phyloP scores from a whole-genome alignment of 2,113 vertebrate genomes.

The Miniopterus natalensis region DNA sequence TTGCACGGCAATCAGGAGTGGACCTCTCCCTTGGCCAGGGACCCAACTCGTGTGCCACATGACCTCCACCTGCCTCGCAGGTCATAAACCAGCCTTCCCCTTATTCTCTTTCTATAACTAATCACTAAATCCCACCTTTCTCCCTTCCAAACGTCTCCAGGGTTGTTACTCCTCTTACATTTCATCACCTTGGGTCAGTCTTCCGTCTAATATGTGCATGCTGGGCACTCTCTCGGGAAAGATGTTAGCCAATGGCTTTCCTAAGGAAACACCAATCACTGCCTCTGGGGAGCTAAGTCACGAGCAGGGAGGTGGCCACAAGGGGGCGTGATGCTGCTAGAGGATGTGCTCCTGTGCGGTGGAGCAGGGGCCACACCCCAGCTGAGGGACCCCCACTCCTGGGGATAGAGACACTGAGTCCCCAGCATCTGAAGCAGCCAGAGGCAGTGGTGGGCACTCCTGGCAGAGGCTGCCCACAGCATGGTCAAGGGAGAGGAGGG shows the following conservation, averaged over 20 bases:
- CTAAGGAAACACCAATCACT: too few relatives aligned
- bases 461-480: neutral
- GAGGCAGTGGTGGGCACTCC: neutral
- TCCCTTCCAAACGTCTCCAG: neutral
- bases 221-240: neutral
- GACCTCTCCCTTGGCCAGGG: neutral
- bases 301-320: neutral
- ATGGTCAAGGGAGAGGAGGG: neutral
- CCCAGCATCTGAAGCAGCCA: too few relatives aligned
- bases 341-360: rapidly evolving
- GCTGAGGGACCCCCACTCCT: too few relatives aligned
- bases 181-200: neutral
- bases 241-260: neutral
- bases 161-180: neutral
- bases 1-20: neutral
- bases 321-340: rapidly evolving
- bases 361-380: rapidly evolving
- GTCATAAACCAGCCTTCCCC: neutral
- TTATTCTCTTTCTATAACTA: neutral
- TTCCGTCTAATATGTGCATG: neutral
- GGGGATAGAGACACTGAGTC: neutral
- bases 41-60: neutral
- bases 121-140: neutral
- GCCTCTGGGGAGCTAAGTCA: neutral
- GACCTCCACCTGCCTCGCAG: neutral